Conservation (phyloP, 1,140 invertebrate species). For the Drosophila ohnishii region DNA sequence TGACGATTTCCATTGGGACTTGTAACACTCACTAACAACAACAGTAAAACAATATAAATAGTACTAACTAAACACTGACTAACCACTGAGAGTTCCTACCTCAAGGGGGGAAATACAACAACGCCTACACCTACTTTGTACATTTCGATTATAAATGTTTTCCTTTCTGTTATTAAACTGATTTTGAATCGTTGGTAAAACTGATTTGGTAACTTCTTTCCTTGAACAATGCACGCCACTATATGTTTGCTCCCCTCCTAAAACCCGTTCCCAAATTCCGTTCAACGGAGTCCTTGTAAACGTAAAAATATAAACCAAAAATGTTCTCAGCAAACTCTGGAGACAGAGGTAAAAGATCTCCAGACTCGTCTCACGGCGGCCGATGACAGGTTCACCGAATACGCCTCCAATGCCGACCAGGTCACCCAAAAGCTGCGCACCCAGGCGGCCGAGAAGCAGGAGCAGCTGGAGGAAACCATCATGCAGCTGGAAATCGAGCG, state of each 20-base stretch:
- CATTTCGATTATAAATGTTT: conserved; percentile 43
- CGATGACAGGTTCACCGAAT: conserved; percentile 80
- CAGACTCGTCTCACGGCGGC: conserved; percentile 64
- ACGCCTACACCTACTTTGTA: conserved; percentile 30
- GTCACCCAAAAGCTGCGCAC: conserved; percentile 65
- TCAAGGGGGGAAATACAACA: background rate
- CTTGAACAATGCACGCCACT: conserved; percentile 26
- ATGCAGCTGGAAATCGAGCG: conserved; percentile 84
- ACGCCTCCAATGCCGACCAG: conserved; percentile 74
- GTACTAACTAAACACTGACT: conserved; percentile 29
- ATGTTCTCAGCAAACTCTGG: conserved; percentile 65
- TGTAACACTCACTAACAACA: conserved; percentile 33
- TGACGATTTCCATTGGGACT: conserved; percentile 69
- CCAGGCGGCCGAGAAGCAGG: conserved; percentile 63
- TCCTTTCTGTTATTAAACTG: conserved; percentile 45
- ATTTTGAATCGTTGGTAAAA: conserved; percentile 30
- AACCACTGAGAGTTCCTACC: conserved; percentile 24
- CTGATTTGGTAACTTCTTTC: conserved; percentile 39
- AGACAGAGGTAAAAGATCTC: conserved; percentile 71
- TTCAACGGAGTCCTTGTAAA: conserved; percentile 28
- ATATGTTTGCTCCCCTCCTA: background rate
- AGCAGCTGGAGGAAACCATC: conserved; percentile 59
- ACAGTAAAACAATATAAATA: background rate
- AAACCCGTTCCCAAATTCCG: background rate
- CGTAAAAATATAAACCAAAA: conserved; percentile 28